phyloP scores from a whole-genome alignment of 2,888 invertebrate species.

The Nemoura dubitans region DNA sequence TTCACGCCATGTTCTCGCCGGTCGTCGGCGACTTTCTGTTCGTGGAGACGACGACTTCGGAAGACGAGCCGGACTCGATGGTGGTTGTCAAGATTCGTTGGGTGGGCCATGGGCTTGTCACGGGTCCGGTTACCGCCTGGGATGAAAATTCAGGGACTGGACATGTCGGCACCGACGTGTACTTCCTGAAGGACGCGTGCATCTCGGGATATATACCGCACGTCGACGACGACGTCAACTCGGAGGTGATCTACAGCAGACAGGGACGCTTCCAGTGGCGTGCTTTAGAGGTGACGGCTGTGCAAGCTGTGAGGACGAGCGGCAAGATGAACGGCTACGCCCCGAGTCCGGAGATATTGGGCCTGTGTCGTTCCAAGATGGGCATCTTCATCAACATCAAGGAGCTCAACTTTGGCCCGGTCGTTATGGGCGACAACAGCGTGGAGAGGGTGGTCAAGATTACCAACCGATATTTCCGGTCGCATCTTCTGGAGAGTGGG shows the following conservation, averaged over 20 bases:
- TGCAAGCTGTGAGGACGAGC: not conserved
- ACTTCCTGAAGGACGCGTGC: conserved; percentile 68
- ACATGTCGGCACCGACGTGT: conserved; percentile 67
- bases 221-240: conserved; percentile 68
- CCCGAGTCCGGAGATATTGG: not conserved
- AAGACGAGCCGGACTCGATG: not conserved
- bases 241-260: conserved; percentile 68
- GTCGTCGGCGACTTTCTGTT: not conserved
- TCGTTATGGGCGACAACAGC: conserved; percentile 59
- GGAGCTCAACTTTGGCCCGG: conserved; percentile 59
- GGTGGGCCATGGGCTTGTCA: conserved; percentile 66
- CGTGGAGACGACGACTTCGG: not conserved
- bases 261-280: not conserved
- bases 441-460: conserved; percentile 62
- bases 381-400: conserved; percentile 65
- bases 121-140: conserved; percentile 64
- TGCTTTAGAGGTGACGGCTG: not conserved
- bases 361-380: conserved; percentile 56
- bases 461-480: conserved; percentile 60
- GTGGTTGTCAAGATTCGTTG: conserved; percentile 67
- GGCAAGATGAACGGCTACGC: not conserved
- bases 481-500: conserved; percentile 63
- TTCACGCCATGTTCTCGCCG: not conserved
- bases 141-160: conserved; percentile 59
- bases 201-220: conserved; percentile 65